Percentiles rank a stretch among this genome's conserved stretches.
phyloP scores from a whole-genome alignment of 2,888 invertebrate species.

The Drosophila borborema region DNA sequence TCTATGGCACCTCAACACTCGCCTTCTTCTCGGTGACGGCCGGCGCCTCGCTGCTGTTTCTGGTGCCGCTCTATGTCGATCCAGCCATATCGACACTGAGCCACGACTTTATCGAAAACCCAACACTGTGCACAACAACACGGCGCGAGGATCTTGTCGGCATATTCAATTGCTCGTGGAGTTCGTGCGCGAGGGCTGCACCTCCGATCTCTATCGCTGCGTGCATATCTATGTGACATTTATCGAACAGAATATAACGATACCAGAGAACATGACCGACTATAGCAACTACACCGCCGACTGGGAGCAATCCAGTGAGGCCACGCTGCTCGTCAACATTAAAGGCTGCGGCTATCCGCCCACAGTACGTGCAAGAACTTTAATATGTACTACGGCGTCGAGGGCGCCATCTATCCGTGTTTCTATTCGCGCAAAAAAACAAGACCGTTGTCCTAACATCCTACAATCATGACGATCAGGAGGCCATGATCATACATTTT shows the following conservation, averaged over 20 bases:
- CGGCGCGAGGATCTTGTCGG: conserved; percentile 94
- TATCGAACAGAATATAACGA: conserved; percentile 85
- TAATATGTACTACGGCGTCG: conserved; percentile 90
- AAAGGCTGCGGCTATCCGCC: conserved; percentile 97
- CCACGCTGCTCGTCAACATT: conserved; percentile 91
- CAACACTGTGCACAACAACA: conserved; percentile 93
- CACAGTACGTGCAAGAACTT: conserved; percentile 93
- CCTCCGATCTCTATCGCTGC: conserved; percentile 90
- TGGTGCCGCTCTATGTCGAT: conserved; percentile 92
- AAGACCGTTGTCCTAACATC: conserved; percentile 92
- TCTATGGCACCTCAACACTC: conserved; percentile 90
- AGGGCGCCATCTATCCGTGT: conserved; percentile 92
- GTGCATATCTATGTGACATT: conserved; percentile 88
- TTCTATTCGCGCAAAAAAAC: conserved; percentile 94
- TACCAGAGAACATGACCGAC: conserved; percentile 85
- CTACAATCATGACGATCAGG: conserved; percentile 93
- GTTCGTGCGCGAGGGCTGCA: conserved; percentile 96
- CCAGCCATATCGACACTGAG: conserved; percentile 95
- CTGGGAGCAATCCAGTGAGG: conserved; percentile 85
- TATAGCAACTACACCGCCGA: conserved; percentile 84
- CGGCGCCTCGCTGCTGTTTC: conserved; percentile 90
- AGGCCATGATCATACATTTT: conserved; percentile 92
- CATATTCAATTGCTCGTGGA: conserved; percentile 95
- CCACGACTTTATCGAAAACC: conserved; percentile 93
- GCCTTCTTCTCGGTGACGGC: conserved; percentile 90